phyloP scores from a whole-genome alignment of 2,888 invertebrate genomes.

The Andrena haemorrhoa region DNA sequence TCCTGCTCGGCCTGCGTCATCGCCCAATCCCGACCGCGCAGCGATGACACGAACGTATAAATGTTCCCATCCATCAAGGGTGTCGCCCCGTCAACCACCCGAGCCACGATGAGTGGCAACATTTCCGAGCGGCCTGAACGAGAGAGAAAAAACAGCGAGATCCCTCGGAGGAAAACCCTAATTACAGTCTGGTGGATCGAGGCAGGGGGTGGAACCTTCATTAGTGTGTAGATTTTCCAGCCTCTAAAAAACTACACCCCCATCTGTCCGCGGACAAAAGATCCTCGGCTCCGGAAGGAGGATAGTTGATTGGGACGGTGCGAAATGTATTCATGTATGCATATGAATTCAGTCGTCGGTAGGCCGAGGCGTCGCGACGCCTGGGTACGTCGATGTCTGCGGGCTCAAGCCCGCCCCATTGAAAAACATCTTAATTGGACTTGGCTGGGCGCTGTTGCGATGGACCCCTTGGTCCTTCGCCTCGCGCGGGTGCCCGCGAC shows the following conservation, averaged over 20 bases:
- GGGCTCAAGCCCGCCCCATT: slow-evolving; percentile 66
- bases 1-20: neutral
- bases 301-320: slow-evolving; percentile 81
- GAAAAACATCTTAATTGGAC: slow-evolving; percentile 83
- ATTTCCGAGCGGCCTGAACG: neutral
- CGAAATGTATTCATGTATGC: slow-evolving; percentile 84
- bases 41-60: slow-evolving; percentile 18
- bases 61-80: slow-evolving; percentile 45
- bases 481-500: neutral
- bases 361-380: slow-evolving; percentile 66
- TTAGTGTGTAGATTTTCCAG: slow-evolving; percentile 63
- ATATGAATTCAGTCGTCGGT: slow-evolving; percentile 81
- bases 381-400: slow-evolving; percentile 74
- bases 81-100: slow-evolving; percentile 22
- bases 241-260: slow-evolving; percentile 51
- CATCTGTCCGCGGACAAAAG: slow-evolving; percentile 47
- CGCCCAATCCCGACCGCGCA: slow-evolving; percentile 15
- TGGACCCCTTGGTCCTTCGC: slow-evolving; percentile 7
- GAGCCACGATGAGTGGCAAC: slow-evolving; percentile 23
- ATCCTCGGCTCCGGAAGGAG: slow-evolving; percentile 53
- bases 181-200: slow-evolving; percentile 19
- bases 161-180: slow-evolving; percentile 36
- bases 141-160: slow-evolving; percentile 12
- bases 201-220: slow-evolving; percentile 43
- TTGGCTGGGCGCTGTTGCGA: slow-evolving; percentile 62